Evolutionary conservation across 2,113 vertebrate species (phyloP).

Genomic region (Cariama cristata): DNA sequence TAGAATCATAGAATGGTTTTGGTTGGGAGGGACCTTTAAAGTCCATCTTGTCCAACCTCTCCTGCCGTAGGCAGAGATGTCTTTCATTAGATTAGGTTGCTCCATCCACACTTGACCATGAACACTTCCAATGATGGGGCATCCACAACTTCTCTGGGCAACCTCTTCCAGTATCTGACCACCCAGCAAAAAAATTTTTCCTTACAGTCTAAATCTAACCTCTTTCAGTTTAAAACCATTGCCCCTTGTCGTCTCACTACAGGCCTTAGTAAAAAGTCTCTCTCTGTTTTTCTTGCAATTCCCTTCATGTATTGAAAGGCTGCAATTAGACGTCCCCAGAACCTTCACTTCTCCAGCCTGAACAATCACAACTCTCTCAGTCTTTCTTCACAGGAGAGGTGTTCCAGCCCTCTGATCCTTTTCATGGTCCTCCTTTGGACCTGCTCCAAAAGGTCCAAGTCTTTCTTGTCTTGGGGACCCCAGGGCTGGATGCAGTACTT

Average conservation of each 20-base stretch:
- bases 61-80: neutral
- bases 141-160: neutral
- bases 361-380: neutral
- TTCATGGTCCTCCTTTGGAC: neutral
- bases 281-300: neutral
- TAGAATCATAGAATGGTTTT: neutral
- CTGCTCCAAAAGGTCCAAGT: accelerated
- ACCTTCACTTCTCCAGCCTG: neutral
- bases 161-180: neutral
- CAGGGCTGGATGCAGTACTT: neutral
- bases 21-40: neutral
- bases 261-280: neutral
- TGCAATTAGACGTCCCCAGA: neutral
- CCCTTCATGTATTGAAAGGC: neutral
- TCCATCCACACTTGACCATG: neutral
- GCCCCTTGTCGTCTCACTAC: neutral
- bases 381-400: neutral
- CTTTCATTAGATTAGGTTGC: neutral
- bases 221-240: neutral
- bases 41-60: too few relatives aligned
- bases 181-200: neutral
- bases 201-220: neutral
- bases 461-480: neutral
- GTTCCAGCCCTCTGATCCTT: neutral
- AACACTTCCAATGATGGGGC: neutral